Evolutionary conservation across 2,113 vertebrate species (phyloP), one percentile per base, ranked within the genome.

Genomic region (Illadopsis cleaveri): DNA sequence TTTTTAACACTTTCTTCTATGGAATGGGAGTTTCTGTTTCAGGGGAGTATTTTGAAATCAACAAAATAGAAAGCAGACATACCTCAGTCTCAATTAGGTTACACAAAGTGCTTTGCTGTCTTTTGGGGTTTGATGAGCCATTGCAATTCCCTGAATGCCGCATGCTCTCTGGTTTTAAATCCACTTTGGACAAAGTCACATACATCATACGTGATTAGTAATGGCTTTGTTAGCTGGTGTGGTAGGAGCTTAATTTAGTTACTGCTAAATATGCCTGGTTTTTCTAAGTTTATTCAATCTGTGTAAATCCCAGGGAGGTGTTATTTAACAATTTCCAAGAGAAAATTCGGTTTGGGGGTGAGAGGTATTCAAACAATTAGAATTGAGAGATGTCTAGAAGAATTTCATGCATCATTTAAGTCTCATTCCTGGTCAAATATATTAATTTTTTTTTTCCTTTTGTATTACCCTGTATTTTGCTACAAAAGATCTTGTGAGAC

Each of bases 181-280:
- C 73, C 61, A 80, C 87, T 62, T 90, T 85, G 60, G 70, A 88
- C 75, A 86, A 93, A 96, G 79, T 94, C 94, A 94, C 70, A 42
- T 94, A 90, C 58, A 57, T 85, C 60, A 21, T 64, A 90, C 86
- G 70, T 90, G 86, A 85, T 89, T 93, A 86, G 82, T 89, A 94
- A 83, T 75, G 88, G 62, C 91, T 94, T 96, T 97, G 78, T 94
- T 94, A 95, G 78, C 84, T 87, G 42, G 15, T 76, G 66, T 65
- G 54, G 31, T 89, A 82, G 69, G 47, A 95, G 73, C 89, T 93
- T 95, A 94, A 87, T 94, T 90, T 93, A 90, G 72, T 80, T 89
- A 77, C 88, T 90, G 66, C 83, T 92, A 69, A 84, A 86, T 64
- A 78, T 19, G 31, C 57, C 42, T 69, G 35, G 37, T 71, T 95